phyloP scores from a whole-genome alignment of 2,797 vertebrate species.

The Muscicapa comitata region DNA sequence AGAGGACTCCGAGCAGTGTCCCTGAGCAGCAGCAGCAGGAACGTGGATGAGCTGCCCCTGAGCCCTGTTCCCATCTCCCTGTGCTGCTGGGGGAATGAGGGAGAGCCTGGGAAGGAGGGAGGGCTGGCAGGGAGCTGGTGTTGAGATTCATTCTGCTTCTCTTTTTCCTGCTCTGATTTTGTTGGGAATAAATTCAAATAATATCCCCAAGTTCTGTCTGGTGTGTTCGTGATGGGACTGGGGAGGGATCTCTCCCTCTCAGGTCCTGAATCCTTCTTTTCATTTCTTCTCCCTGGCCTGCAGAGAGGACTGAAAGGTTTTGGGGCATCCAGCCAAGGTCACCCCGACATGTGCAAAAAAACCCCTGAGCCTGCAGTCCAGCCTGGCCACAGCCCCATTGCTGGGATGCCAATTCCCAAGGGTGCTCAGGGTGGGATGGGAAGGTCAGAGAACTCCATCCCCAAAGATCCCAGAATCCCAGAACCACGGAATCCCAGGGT shows the following conservation, averaged over 20 bases:
- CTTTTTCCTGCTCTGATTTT: background rate
- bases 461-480: background rate
- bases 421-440: fast-evolving
- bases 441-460: background rate
- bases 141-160: background rate
- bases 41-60: fast-evolving
- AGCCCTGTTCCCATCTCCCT: background rate
- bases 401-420: background rate
- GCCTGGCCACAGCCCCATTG: background rate
- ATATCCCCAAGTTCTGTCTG: fast-evolving
- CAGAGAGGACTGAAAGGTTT: background rate
- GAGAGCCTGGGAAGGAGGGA: background rate
- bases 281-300: background rate
- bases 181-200: background rate
- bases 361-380: background rate
- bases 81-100: fast-evolving
- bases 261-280: background rate
- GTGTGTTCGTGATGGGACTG: fast-evolving
- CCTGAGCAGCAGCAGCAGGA: background rate
- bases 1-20: no score
- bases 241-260: background rate
- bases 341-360: background rate
- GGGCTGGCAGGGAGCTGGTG: fast-evolving
- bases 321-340: background rate
- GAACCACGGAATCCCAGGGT: background rate